phyloP scores from a whole-genome alignment of 2,888 invertebrate genomes.

The Pycnomerus fuliginosus region DNA sequence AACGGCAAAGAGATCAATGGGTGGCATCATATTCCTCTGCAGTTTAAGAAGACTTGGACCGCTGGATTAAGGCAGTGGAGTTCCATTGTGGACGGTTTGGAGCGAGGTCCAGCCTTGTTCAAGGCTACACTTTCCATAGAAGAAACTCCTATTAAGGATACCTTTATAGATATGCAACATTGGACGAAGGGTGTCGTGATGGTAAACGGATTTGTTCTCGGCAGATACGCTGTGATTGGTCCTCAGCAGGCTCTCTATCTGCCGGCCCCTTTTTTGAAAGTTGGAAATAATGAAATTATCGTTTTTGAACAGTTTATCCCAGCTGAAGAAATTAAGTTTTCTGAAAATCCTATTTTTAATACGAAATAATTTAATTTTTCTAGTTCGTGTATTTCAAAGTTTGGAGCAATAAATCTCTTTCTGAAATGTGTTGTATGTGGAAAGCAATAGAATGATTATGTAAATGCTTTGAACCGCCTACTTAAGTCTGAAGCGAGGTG shows the following conservation, averaged over 20 bases:
- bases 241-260: constrained; percentile 81
- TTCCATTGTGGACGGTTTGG: constrained; percentile 50
- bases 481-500: too few species aligned
- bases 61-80: constrained; percentile 32
- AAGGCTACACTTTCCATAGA: constrained; percentile 52
- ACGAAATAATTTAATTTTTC: too few species aligned
- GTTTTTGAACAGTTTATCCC: constrained; percentile 43
- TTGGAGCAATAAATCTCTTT: too few species aligned
- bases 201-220: constrained; percentile 80
- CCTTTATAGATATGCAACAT: constrained; percentile 69
- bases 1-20: constrained; percentile 45
- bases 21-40: constrained; percentile 53
- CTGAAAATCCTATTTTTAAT: constrained; percentile 12
- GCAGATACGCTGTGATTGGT: constrained; percentile 79
- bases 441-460: too few species aligned
- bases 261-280: constrained; percentile 69
- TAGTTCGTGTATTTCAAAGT: too few species aligned
- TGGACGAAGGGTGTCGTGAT: constrained; percentile 84
- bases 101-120: constrained; percentile 58
- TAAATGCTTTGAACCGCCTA: too few species aligned
- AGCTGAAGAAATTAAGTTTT: constrained; percentile 4
- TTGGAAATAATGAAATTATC: constrained; percentile 49
- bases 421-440: too few species aligned
- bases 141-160: constrained; percentile 54
- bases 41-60: constrained; percentile 52